These are phyloP conservation scores for Samia ricini DNA, from an alignment of 1,140 invertebrate species.

Conservation along the genomic window DNA sequence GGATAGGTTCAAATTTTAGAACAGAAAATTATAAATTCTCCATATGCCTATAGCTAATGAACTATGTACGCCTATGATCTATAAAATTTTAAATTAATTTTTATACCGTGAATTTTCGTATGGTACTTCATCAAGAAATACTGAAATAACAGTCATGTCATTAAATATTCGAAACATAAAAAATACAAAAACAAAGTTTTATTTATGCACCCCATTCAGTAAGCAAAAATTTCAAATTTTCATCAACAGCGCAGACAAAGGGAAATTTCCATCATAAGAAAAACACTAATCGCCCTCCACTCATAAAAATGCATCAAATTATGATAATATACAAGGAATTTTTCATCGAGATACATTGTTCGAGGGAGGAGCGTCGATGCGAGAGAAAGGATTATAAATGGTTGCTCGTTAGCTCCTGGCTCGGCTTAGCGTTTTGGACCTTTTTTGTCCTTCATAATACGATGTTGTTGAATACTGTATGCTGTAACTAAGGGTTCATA, in stretches of 20 bases:
- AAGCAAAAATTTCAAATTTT: background rate
- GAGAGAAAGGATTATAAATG: conserved; percentile 20
- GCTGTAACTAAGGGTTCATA: too few species aligned
- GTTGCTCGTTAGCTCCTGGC: conserved; percentile 22
- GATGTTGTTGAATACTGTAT: too few species aligned
- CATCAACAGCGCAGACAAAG: background rate
- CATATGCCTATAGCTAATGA: too few species aligned
- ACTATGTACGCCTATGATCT: too few species aligned
- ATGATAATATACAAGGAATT: background rate
- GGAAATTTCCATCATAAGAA: background rate
- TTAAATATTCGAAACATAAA: background rate
- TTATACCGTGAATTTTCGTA: too few species aligned
- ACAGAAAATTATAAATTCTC: too few species aligned
- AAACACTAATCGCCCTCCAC: background rate
- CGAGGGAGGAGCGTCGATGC: conserved; percentile 5
- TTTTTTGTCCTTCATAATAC: background rate
- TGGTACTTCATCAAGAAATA: too few species aligned
- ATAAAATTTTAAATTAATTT: too few species aligned
- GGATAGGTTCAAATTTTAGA: too few species aligned
- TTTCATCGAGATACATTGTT: conserved; percentile 7
- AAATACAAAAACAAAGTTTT: background rate
- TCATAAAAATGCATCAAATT: conserved; percentile 4
- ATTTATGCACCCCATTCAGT: background rate
- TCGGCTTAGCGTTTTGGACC: conserved; percentile 7
- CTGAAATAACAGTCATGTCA: background rate